Percentiles rank a stretch among this genome's conserved stretches.
phyloP scores from a whole-genome alignment of 2,113 vertebrate genomes.

The Psammodynastes pulverulentus region DNA sequence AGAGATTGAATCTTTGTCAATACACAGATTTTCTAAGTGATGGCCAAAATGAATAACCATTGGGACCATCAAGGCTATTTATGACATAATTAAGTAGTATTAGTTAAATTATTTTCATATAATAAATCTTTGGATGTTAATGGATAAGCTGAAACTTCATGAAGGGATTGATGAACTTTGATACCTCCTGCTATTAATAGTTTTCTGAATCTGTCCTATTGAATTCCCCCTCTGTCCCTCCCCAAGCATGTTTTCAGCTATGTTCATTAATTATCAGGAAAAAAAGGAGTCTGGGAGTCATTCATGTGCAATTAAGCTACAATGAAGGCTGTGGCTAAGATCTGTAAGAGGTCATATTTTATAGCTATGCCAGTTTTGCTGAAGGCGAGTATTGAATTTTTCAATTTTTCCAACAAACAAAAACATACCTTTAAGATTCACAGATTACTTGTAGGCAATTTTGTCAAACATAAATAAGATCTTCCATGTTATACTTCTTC shows the following conservation, averaged over 20 bases:
- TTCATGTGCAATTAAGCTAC: not conserved
- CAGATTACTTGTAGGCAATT: not conserved
- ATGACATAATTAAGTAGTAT: not conserved
- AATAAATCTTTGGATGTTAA: not conserved
- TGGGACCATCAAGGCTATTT: not conserved
- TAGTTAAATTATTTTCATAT: not conserved
- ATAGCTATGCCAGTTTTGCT: not conserved
- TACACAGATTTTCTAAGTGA: not conserved
- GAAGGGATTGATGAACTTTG: not conserved
- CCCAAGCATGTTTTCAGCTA: not conserved
- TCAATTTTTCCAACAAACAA: not conserved
- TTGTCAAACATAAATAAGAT: not conserved
- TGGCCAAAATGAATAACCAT: not conserved
- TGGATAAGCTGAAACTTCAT: not conserved
- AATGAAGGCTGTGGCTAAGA: not conserved
- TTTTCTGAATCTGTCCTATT: not conserved
- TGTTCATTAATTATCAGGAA: not conserved
- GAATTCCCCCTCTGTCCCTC: not conserved
- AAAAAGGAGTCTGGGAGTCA: not conserved
- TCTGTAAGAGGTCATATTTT: not conserved
- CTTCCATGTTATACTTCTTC: not conserved
- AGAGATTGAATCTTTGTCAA: not conserved
- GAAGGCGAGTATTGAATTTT: not conserved
- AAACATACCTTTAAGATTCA: not conserved
- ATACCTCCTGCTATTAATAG: not conserved